Conservation (phyloP, 2,888 invertebrate genomes). For the Panopea generosa region DNA sequence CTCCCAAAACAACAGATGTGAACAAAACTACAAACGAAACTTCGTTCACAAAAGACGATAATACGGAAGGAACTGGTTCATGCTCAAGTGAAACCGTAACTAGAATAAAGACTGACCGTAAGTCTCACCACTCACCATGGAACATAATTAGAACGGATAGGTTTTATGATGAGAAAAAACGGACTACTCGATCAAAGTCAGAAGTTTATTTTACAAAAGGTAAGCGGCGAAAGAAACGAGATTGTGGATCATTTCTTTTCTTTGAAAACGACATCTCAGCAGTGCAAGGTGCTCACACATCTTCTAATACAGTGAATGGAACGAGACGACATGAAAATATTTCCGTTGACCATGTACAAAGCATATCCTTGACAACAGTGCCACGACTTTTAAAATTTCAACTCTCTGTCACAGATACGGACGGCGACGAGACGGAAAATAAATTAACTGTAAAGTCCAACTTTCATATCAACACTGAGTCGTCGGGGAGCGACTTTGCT, state of each 20-base stretch:
- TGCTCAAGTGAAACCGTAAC: too few species aligned
- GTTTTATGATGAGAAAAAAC: constrained; percentile 12
- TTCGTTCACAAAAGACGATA: too few species aligned
- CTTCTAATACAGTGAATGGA: background rate
- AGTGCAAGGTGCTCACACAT: background rate
- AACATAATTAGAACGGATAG: too few species aligned
- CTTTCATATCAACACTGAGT: constrained; percentile 12
- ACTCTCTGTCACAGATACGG: constrained; percentile 46
- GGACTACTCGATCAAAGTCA: constrained; percentile 3
- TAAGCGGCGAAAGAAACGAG: constrained; percentile 31
- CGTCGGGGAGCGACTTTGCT: background rate
- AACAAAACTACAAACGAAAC: too few species aligned
- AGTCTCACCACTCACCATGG: too few species aligned
- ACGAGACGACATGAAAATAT: background rate
- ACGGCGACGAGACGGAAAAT: constrained; percentile 23
- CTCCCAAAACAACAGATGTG: too few species aligned
- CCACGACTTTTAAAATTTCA: constrained; percentile 46
- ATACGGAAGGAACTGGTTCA: too few species aligned
- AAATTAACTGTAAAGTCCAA: constrained; percentile 47
- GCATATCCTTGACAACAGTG: constrained; percentile 36
- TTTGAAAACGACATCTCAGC: constrained; percentile 36
- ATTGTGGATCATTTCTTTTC: constrained; percentile 62
- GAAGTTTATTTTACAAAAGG: constrained; percentile 34
- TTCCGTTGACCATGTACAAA: constrained; percentile 48
- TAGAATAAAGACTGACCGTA: too few species aligned